Base-by-base conservation (phyloP, 2,888 invertebrate species). In the Hydraecia micacea region DNA sequence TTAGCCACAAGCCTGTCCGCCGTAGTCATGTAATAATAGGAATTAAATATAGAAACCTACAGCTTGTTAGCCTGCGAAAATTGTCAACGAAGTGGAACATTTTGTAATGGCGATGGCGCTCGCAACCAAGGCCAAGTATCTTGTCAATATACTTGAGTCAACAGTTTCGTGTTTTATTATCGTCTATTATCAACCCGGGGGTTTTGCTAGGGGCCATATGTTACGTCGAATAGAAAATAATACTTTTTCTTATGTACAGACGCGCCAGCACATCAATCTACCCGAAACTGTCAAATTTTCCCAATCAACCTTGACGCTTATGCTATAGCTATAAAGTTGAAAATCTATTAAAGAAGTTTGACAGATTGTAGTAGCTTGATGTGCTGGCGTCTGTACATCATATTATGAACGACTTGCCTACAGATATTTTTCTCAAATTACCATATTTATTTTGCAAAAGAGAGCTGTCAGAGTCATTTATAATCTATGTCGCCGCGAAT, bases 61-160 rank as follows among this genome's bases (percentile, higher is more conserved):
- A 52, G 69, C 63, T 84, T 81, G 74, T 77, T 77, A 84, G 46
- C 25, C 6, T 55, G 36, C 15, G 63, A 55, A 32, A 73, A 60
- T 42, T 70, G 66, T 36, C 75, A 49, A n/a, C 65, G 25, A 11
- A 55, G 55, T 73, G 84, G 77, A 85, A 81, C 25, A 25, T 66
- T 84, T 81, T 60, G 66, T 85, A 75, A 84, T 75, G 72, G 62
- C 60, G n/a, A 63, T 55, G 25, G 18, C 25, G 28, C 8, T 46
- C 72, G 11, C 52, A 32, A 49, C 39, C 55, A 70, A 32, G 72
- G 77, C 28, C 62, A 77, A 74, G 66, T 46, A 73, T 63, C 60
- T 75, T 75, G 77, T 85, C 77, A 84, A 71, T 75, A 58, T 25
- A 81, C 39, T 80, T 39, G 25, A 62, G 71, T 71, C 66, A 75